Percentiles rank a stretch among this genome's conserved stretches.
Conservation (phyloP, 92 coral and sea anemone species). For the Parazoanthus atlanticus region DNA sequence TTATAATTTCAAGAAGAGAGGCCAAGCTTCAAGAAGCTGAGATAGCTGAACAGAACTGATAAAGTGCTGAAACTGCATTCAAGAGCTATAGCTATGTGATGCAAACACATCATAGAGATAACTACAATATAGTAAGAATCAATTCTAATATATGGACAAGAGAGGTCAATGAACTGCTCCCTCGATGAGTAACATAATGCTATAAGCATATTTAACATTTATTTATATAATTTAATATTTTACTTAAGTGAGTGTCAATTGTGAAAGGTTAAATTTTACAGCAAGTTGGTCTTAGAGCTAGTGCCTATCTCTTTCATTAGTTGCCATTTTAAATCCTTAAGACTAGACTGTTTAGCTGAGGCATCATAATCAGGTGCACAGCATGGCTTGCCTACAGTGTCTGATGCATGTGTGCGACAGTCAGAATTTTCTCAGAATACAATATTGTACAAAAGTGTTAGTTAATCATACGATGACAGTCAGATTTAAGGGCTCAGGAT, state of each 20-base stretch:
- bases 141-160: slow-evolving; percentile 42
- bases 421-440: too few relatives aligned
- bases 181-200: slow-evolving; percentile 33
- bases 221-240: slow-evolving; percentile 42
- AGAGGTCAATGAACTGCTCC: neutral
- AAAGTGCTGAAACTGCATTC: neutral
- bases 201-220: slow-evolving; percentile 42
- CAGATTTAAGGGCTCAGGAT: too few relatives aligned
- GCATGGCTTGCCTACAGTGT: too few relatives aligned
- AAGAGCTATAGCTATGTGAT: neutral
- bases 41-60: slow-evolving; percentile 16
- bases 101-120: slow-evolving; percentile 15
- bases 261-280: neutral
- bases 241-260: slow-evolving; percentile 14
- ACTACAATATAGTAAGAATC: slow-evolving; percentile 20
- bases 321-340: too few relatives aligned
- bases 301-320: too few relatives aligned
- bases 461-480: too few relatives aligned
- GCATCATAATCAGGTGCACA: too few relatives aligned
- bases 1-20: neutral
- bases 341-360: too few relatives aligned
- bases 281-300: neutral
- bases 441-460: too few relatives aligned
- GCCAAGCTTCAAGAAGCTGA: slow-evolving; percentile 11
- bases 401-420: too few relatives aligned